A percentile compares a stretch with the other conserved stretches of the same genome.
Conservation (phyloP, 1,140 invertebrate species). For the Drosophila lini region DNA sequence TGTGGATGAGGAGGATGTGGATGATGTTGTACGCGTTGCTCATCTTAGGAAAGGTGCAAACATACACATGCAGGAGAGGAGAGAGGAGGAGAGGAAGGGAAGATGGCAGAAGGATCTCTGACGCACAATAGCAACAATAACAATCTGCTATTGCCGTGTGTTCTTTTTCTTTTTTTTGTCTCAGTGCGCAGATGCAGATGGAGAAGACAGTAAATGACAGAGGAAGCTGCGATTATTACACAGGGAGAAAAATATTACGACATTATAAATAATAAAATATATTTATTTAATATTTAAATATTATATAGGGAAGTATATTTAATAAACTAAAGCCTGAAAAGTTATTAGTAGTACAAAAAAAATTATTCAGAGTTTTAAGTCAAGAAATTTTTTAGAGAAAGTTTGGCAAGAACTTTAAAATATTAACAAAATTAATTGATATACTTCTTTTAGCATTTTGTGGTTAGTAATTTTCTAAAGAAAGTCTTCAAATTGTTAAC, state of each 20-base stretch:
- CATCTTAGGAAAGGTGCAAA: slow-evolving; percentile 26
- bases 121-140: slow-evolving; percentile 42
- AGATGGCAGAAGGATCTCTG: slow-evolving; percentile 51
- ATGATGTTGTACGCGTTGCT: slow-evolving; percentile 16
- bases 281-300: background rate
- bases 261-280: slow-evolving; percentile 4
- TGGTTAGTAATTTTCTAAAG: too few relatives aligned
- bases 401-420: background rate
- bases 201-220: slow-evolving; percentile 32
- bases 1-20: slow-evolving; percentile 16
- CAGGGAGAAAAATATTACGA: slow-evolving; percentile 20
- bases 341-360: background rate
- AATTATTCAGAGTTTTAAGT: background rate
- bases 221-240: slow-evolving; percentile 20
- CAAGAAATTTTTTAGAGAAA: background rate
- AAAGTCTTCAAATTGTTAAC: background rate
- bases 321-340: too few relatives aligned
- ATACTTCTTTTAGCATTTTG: background rate
- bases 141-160: slow-evolving; percentile 17
- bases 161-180: slow-evolving; percentile 1
- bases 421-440: background rate
- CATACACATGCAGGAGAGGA: slow-evolving; percentile 2
- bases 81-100: slow-evolving; percentile 4
- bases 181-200: slow-evolving; percentile 46
- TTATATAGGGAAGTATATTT: background rate